Evolutionary conservation across 1,140 invertebrate genomes (phyloP).

Genomic region (Temnothorax longispinosus): DNA sequence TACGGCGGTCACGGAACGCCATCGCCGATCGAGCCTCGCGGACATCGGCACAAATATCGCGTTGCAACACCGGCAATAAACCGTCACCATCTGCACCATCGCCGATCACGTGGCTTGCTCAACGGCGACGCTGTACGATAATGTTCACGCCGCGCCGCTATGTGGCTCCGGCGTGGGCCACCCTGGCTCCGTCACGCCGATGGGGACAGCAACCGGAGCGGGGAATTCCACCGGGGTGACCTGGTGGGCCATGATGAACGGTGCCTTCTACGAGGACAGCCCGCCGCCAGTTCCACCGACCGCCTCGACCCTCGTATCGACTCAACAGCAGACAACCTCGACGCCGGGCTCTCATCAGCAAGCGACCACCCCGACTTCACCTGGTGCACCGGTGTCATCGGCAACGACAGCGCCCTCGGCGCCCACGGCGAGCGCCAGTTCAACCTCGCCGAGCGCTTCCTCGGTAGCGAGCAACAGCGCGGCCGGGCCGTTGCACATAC

Average conservation of each 20-base stretch:
- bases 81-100: conserved; percentile 89
- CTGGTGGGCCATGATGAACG: conserved; percentile 95
- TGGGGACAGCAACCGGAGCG: conserved; percentile 92
- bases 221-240: conserved; percentile 91
- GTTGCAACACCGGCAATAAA: conserved; percentile 78
- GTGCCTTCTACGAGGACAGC: conserved; percentile 90
- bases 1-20: conserved; percentile 6
- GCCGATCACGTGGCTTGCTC: conserved; percentile 92
- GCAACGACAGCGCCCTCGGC: conserved; percentile 86
- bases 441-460: conserved; percentile 89
- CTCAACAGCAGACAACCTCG: conserved; percentile 84
- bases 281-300: conserved; percentile 88
- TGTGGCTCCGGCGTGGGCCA: conserved; percentile 90
- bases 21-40: conserved; percentile 22
- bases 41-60: conserved; percentile 60
- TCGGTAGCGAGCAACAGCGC: conserved; percentile 88
- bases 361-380: conserved; percentile 85
- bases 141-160: conserved; percentile 89
- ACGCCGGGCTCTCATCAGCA: conserved; percentile 84
- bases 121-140: conserved; percentile 93
- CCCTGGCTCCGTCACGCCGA: conserved; percentile 88
- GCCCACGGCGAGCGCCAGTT: conserved; percentile 87
- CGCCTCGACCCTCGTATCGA: conserved; percentile 82
- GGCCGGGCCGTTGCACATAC: conserved; percentile 92
- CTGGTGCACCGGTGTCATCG: conserved; percentile 85